Base-by-base conservation (phyloP, 2,888 invertebrate species). In the Strigamia transsilvanica region DNA sequence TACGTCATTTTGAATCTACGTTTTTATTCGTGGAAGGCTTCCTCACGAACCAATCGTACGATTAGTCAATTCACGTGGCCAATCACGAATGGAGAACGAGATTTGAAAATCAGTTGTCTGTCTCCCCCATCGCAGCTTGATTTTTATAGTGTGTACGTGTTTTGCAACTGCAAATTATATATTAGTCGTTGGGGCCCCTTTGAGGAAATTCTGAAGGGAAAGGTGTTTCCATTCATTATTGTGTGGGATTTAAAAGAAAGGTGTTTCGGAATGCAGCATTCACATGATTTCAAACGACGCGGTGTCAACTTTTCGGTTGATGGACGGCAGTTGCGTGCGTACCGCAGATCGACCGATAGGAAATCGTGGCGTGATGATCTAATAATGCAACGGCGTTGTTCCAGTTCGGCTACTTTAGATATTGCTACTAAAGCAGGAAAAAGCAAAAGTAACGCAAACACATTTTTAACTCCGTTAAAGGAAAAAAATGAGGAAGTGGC, bases 191-290 rank as follows among this genome's bases (percentile, higher is more conserved):
- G 23, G 73, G 32, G 27, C 73, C 73, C 73, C 73, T n/a, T 32
- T 73, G 73, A 73, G 73, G 73, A 73, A 73, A 73, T 73, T 73
- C 15, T 32, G 12, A n/a, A 32, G 73, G 61, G 73, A 73, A 32
- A 73, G 73, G 73, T 73, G 73, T 73, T 73, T 73, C 32, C 32
- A 73, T 73, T 73, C 73, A 73, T 73, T 32, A 32, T 73, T 73
- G 32, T 27, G 15, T 32, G 32, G 32, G 73, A n/a, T 73, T 73
- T 32, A 73, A 27, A 73, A 73, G 32, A 73, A 56, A 56, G 56
- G 56, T 56, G 56, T 56, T 56, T 56, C 56, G 56, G 73, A 73
- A 73, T 73, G 73, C 73, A 73, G 73, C 73, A 73, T 73, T 73
- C 73, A 73, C 73, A 73, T 13, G 73, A 73, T 32, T 73, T 32